phyloP scores from a whole-genome alignment of 2,888 invertebrate species.

The Blomia tropicalis region DNA sequence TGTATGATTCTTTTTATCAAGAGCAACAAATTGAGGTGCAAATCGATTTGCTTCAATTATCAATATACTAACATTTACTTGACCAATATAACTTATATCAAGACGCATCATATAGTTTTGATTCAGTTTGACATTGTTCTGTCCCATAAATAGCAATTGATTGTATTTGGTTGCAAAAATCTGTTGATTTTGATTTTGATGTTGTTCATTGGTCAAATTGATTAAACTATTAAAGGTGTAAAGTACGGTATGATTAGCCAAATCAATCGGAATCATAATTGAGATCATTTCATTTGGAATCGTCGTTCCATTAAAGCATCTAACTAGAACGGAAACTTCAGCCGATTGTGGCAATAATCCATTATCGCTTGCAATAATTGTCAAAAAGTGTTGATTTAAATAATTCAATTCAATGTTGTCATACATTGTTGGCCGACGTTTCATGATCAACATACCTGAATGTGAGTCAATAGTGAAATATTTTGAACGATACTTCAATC shows the following conservation, averaged over 20 bases:
- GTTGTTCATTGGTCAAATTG: not conserved
- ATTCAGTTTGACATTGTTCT: slow-evolving; percentile 3
- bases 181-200: not conserved
- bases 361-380: slow-evolving; percentile 60
- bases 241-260: slow-evolving; percentile 12
- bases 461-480: slow-evolving; percentile 78
- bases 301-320: slow-evolving; percentile 25
- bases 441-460: slow-evolving; percentile 60
- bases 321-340: slow-evolving; percentile 46
- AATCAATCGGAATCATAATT: slow-evolving; percentile 17
- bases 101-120: not conserved
- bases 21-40: slow-evolving; percentile 63
- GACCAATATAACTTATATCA: not conserved
- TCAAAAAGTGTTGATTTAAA: slow-evolving; percentile 40
- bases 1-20: slow-evolving; percentile 63
- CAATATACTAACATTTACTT: not conserved
- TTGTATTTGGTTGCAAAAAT: not conserved
- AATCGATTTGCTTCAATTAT: slow-evolving; percentile 67
- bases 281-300: not conserved
- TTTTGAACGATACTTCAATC: slow-evolving; percentile 70
- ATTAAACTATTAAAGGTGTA: not conserved
- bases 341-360: slow-evolving; percentile 73
- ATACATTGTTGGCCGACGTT: not conserved
- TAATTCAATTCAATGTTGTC: slow-evolving; percentile 14
- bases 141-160: slow-evolving; percentile 19